Evolutionary conservation across 2,113 vertebrate genomes (phyloP).

Genomic region (Alethe castanea): DNA sequence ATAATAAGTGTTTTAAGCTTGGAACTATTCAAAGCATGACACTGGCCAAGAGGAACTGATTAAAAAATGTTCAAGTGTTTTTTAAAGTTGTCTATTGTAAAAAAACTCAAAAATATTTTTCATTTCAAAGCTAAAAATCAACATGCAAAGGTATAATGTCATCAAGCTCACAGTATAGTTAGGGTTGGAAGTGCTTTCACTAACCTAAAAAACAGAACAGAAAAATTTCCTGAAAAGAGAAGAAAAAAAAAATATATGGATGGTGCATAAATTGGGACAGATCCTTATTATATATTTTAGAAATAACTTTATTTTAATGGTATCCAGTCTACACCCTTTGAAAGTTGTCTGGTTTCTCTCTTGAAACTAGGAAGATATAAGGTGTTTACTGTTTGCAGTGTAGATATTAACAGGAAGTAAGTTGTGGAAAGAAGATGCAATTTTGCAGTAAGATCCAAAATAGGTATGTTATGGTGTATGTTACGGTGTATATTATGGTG

Average conservation of each 20-base stretch:
- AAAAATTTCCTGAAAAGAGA: background rate
- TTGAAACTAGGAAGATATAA: background rate
- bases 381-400: background rate
- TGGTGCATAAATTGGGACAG: background rate
- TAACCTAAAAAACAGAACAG: background rate
- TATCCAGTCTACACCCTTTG: background rate
- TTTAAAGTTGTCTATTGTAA: background rate
- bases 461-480: rapidly evolving
- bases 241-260: background rate
- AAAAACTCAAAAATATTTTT: background rate
- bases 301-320: background rate
- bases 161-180: background rate
- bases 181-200: background rate
- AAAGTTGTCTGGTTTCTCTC: background rate
- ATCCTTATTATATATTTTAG: background rate
- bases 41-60: background rate
- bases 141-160: background rate
- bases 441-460: background rate
- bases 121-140: background rate
- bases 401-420: background rate
- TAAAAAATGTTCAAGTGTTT: background rate
- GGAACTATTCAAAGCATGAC: background rate
- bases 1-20: background rate
- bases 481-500: too few relatives aligned
- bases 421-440: background rate